Base-by-base conservation (phyloP, 2,113 vertebrate species). In the Coregonus clupeaformis region DNA sequence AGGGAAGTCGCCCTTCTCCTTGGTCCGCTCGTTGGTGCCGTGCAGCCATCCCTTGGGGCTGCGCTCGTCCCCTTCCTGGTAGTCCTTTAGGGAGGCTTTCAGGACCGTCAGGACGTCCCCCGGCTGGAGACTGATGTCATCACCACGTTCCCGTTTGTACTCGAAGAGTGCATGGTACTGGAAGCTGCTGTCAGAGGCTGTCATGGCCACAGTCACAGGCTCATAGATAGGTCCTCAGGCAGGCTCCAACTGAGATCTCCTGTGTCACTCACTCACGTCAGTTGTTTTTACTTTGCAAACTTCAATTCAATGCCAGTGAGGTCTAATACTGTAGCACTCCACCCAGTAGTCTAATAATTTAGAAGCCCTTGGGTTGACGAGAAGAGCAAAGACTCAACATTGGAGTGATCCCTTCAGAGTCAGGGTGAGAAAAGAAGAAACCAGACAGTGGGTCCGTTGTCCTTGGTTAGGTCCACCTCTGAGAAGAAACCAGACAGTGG, bases 161-260 rank as follows among this genome's bases (percentile, higher is more conserved):
- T 95, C 94, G 0, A 92, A 95, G 75, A 95, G 92, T 0, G 92
- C 93, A 27, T 91, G 88, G 88, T 94, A 94, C 86, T 94, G 94
- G 80, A 95, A 92, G 62, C 90, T 90, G 62, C 90, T 90, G 0
- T 95, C 94, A 0, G 91, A 91, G 68, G 82, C 89, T 94, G 95
- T 95, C 80, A 77, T 3, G n/a, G 55, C 47, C 0, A 25, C 22
- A 73, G 16, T 77, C 80, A 84, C 84, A 25, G 60, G 74, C 24
- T 22, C 27, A 49, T 36, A 24, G 25, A 59, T 25, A 4, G 25
- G 14, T 32, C 1, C 16, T 9, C 16, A 67, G 64, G 64, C n/a
- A 42, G 36, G 36, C 36, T 60, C 63, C 63, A 16, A 25, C 24
- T 64, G 62, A 29, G 24, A 29, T 65, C 25, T 65, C n/a, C 63